Conservation (phyloP, 2,888 invertebrate species). For the Boloria selene region DNA sequence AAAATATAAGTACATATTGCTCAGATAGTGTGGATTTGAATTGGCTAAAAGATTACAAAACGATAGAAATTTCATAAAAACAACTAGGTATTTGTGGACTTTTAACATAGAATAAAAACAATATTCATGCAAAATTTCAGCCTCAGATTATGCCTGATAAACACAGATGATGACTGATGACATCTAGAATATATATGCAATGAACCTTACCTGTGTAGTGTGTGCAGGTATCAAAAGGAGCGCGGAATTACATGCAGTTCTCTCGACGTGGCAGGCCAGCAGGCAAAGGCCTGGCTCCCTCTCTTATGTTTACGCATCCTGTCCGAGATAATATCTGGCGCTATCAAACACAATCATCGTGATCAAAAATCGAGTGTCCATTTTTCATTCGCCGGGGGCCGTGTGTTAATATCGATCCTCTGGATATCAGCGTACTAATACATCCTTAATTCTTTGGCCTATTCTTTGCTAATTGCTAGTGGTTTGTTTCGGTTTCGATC, state of each 20-base stretch:
- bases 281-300: conserved; percentile 76
- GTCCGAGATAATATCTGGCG: conserved; percentile 69
- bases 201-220: conserved; percentile 55
- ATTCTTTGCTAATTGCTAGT: conserved; percentile 77
- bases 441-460: conserved; percentile 81
- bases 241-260: conserved; percentile 63
- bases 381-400: conserved; percentile 78
- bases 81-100: conserved; percentile 1
- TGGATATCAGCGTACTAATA: conserved; percentile 69
- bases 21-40: too few relatives aligned
- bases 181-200: not conserved
- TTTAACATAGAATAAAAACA: conserved; percentile 9
- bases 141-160: conserved; percentile 1
- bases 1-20: too few relatives aligned
- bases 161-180: conserved; percentile 1
- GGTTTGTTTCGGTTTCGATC: conserved; percentile 61
- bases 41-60: too few relatives aligned
- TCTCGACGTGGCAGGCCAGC: conserved; percentile 71
- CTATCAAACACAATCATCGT: conserved; percentile 72
- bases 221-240: conserved; percentile 71
- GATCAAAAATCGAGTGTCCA: conserved; percentile 77
- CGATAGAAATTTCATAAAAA: not conserved
- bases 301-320: conserved; percentile 81
- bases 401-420: conserved; percentile 77
- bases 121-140: conserved; percentile 15